Conservation (phyloP, 2,797 vertebrate species). For the Potorous gilbertii region DNA sequence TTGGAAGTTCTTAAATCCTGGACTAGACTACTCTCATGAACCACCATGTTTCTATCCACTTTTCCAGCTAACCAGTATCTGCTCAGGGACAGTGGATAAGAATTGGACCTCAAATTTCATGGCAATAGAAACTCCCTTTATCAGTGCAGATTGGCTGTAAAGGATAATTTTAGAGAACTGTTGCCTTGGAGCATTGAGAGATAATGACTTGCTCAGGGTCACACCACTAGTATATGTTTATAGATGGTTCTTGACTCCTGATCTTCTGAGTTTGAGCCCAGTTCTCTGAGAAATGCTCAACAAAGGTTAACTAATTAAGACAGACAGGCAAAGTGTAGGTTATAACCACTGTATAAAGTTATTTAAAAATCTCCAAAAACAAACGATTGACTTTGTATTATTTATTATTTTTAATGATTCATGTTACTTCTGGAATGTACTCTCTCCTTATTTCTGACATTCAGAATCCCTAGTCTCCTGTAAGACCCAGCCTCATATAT, state of each 20-base stretch:
- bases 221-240: background rate
- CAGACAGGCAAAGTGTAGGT: background rate
- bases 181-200: background rate
- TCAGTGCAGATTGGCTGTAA: background rate
- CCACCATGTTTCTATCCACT: background rate
- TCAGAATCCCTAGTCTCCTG: too few species aligned
- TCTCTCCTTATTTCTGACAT: too few species aligned
- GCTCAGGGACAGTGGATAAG: background rate
- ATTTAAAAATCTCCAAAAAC: constrained; percentile 13
- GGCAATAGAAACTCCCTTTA: background rate
- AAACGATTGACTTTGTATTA: constrained; percentile 8
- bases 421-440: background rate
- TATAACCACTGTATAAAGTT: background rate
- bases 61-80: background rate
- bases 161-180: background rate
- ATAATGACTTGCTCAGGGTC: background rate
- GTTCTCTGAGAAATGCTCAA: background rate
- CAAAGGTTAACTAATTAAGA: background rate
- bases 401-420: constrained; percentile 20
- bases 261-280: too few species aligned
- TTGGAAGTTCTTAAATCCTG: constrained; percentile 16
- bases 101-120: background rate
- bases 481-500: too few species aligned
- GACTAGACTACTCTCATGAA: background rate
- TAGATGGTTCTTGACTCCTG: background rate